Conservation (phyloP, 1,140 invertebrate genomes). For the Drosophila tropicalis region DNA sequence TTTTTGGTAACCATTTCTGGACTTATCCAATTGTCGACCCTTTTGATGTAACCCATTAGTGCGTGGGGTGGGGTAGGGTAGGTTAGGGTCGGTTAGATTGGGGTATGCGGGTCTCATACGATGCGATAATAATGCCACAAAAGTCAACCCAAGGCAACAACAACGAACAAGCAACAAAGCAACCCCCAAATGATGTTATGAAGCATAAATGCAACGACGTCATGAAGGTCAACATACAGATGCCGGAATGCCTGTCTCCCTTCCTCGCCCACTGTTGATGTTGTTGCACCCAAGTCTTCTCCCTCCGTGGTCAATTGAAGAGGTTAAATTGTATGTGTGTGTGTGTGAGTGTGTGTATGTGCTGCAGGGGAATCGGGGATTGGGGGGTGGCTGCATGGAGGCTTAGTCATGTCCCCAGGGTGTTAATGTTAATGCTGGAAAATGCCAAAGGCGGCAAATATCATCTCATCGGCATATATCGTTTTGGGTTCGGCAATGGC, state of each 20-base stretch:
- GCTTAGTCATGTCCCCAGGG: constrained; percentile 68
- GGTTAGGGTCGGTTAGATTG: background rate
- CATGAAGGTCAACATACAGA: constrained; percentile 68
- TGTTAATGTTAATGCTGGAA: constrained; percentile 65
- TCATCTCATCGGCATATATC: constrained; percentile 24
- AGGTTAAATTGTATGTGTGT: constrained; percentile 70
- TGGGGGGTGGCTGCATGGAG: constrained; percentile 4
- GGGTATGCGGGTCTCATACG: constrained; percentile 49
- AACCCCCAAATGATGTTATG: constrained; percentile 36
- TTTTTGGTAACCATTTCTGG: background rate
- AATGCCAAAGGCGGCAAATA: constrained; percentile 47
- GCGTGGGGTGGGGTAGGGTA: constrained; percentile 30
- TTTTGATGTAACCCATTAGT: constrained; percentile 4
- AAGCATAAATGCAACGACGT: constrained; percentile 35
- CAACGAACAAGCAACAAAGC: constrained; percentile 4
- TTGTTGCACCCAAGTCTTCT: constrained; percentile 11
- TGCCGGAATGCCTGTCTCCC: constrained; percentile 6
- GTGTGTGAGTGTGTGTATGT: constrained; percentile 27
- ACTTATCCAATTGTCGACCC: background rate
- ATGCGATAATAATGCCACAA: constrained; percentile 4
- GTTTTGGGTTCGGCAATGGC: constrained; percentile 44
- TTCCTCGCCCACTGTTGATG: background rate
- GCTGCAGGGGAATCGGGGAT: background rate
- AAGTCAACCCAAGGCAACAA: constrained; percentile 15
- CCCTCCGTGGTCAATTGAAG: constrained; percentile 65